Base-by-base conservation (phyloP, 64 coral and sea anemone genomes). In the Porites australiensis region DNA sequence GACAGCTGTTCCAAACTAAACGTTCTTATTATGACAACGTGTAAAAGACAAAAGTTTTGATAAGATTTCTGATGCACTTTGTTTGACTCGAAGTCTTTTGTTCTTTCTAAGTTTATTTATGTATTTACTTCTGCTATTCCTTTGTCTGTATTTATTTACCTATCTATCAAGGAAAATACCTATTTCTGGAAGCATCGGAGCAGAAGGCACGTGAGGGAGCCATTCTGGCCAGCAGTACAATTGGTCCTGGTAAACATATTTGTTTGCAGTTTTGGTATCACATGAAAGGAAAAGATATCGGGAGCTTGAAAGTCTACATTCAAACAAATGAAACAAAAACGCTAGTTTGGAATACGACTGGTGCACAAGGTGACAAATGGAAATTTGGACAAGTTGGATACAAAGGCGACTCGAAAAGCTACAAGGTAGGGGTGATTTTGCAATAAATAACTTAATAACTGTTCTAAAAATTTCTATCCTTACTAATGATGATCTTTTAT, bases 201-300 rank as follows among this genome's bases (percentile, higher is more conserved):
- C 13, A 27, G 0, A 37, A 77, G 13, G 2, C 82, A 14, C 72
- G 57, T 27, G 71, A 85, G 18, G 16, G 50, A 7, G 90, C 82
- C 3, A 14, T 86, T 22, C 19, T 92, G 46, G 27, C 72, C 1
- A 92, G 57, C 53, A 27, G 64, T 15, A 49, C 44, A 19, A 65
- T 92, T 1, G 59, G 6, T 3, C 70, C 80, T 64, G 22, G 51
- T 21, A 70, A 70, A 45, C 0, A 82, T 22, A 47, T 62, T 3
- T 92, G 90, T 68, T n/a, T 92, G 3, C 90, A 86, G 80, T 92
- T 92, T 62, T 92, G 90, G 90, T 92, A 92, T 74, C 90, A 92
- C 46, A 92, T 92, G 90, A 86, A 77, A 72, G 90, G 90, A 55
- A 27, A 50, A 5, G 70, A 92, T 2, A 86, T 83, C 13, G 90